Evolutionary conservation across 64 coral and sea anemone species (phyloP).

Genomic region (Dendrophyllia cribrosa): DNA sequence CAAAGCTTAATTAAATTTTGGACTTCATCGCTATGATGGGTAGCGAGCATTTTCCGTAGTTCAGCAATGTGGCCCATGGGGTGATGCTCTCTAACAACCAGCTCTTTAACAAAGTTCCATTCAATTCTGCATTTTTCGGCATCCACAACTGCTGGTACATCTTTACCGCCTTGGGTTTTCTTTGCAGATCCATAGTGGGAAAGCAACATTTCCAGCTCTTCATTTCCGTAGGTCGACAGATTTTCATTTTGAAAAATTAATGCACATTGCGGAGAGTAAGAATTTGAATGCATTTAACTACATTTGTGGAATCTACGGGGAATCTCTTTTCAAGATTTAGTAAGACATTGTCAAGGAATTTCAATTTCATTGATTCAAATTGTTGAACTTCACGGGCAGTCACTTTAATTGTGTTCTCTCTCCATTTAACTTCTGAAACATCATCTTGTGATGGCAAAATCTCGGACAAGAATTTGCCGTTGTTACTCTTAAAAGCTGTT

Average conservation of each 20-base stretch:
- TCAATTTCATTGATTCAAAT: slow-evolving; percentile 13
- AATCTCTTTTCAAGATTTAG: slow-evolving; percentile 43
- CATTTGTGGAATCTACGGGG: slow-evolving; percentile 34
- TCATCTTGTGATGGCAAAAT: slow-evolving; percentile 27
- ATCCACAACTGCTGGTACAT: slow-evolving; percentile 44
- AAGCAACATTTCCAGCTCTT: slow-evolving; percentile 50
- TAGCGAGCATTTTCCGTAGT: slow-evolving; percentile 3
- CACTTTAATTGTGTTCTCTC: slow-evolving; percentile 5
- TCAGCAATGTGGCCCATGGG: not conserved
- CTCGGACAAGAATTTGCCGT: slow-evolving; percentile 34
- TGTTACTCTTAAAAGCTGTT: slow-evolving; percentile 27
- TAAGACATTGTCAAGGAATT: slow-evolving; percentile 27
- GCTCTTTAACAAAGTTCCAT: slow-evolving; percentile 41
- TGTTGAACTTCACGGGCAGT: too few relatives aligned
- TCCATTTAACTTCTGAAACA: slow-evolving; percentile 21
- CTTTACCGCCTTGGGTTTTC: slow-evolving; percentile 28
- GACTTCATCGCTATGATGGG: not conserved
- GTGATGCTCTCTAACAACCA: slow-evolving; percentile 28
- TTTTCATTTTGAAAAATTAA: slow-evolving; percentile 61
- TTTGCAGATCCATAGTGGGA: slow-evolving; percentile 48
- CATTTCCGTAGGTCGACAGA: slow-evolving; percentile 19
- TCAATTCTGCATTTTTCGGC: not conserved
- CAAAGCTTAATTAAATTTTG: slow-evolving; percentile 3
- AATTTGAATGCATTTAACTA: slow-evolving; percentile 46
- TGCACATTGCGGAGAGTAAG: slow-evolving; percentile 45